These are phyloP conservation scores for Physocephala rufipes DNA, from an alignment of 2,888 invertebrate genomes.

Conservation along the genomic window DNA sequence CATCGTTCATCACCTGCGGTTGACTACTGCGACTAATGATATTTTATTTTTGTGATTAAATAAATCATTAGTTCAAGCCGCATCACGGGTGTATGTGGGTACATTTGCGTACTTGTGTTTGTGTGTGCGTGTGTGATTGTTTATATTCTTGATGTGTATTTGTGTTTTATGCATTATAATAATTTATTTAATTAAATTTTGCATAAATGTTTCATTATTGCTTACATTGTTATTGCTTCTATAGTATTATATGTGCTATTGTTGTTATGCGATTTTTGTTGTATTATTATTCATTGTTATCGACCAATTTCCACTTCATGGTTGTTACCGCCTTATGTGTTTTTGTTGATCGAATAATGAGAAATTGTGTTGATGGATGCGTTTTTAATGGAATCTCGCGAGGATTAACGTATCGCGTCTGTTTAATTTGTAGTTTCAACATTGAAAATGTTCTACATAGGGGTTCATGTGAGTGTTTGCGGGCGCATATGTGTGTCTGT, in stretches of 20 bases:
- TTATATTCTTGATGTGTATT: neutral
- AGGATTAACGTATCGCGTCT: neutral
- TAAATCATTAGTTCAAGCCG: slow-evolving; percentile 33
- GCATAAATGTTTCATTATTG: slow-evolving; percentile 27
- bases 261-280: neutral
- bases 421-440: neutral
- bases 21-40: slow-evolving; percentile 13
- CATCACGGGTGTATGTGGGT: neutral
- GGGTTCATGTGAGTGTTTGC: too few species aligned
- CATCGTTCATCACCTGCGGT: neutral
- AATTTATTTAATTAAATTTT: slow-evolving; percentile 31
- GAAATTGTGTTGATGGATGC: slow-evolving; percentile 18
- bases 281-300: too few species aligned
- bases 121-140: slow-evolving; percentile 7
- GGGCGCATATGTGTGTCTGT: too few species aligned
- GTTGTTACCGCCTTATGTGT: neutral
- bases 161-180: slow-evolving; percentile 13
- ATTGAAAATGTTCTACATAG: too few species aligned
- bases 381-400: slow-evolving; percentile 19
- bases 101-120: neutral
- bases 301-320: too few species aligned
- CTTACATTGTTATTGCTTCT: slow-evolving; percentile 19
- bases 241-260: neutral
- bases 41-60: slow-evolving; percentile 31
- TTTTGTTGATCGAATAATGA: slow-evolving; percentile 4